phyloP scores from a whole-genome alignment of 1,140 invertebrate species.

The Drosophila seguyi region DNA sequence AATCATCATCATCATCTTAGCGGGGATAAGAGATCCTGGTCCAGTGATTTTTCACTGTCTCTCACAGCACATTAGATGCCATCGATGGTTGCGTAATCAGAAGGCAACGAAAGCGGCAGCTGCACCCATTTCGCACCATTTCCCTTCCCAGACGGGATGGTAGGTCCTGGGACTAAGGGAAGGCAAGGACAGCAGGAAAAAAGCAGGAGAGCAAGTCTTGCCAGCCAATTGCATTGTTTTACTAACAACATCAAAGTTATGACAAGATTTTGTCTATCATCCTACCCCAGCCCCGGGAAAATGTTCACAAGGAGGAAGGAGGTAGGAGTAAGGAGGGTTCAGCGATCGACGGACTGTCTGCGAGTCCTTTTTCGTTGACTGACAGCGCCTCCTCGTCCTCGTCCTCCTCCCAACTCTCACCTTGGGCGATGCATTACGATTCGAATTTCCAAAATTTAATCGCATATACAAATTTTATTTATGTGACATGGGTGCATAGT shows the following conservation, averaged over 20 bases:
- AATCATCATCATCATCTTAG: conserved; percentile 38
- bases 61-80: conserved; percentile 74
- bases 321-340: conserved; percentile 41
- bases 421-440: conserved; percentile 72
- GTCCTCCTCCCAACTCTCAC: conserved; percentile 32
- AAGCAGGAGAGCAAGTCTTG: conserved; percentile 31
- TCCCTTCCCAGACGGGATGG: conserved; percentile 59
- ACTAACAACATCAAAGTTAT: conserved; percentile 84
- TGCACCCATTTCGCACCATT: conserved; percentile 69
- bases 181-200: conserved; percentile 23
- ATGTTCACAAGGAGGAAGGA: conserved; percentile 21
- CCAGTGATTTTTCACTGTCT: conserved; percentile 79
- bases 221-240: conserved; percentile 76
- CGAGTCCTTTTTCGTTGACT: conserved; percentile 47
- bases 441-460: conserved; percentile 81
- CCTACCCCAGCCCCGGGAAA: conserved; percentile 27
- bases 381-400: conserved; percentile 47
- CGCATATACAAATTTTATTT: conserved; percentile 84
- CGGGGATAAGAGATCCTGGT: conserved; percentile 42
- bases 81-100: conserved; percentile 69
- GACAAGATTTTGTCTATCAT: conserved; percentile 84
- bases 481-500: conserved; percentile 72
- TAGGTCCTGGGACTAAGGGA: conserved; percentile 7
- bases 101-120: conserved; percentile 54
- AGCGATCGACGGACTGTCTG: conserved; percentile 44